Percentiles rank a stretch among this genome's conserved stretches.
These are phyloP conservation scores for Heliothis virescens DNA, from an alignment of 1,140 invertebrate species.

Conservation along the genomic window DNA sequence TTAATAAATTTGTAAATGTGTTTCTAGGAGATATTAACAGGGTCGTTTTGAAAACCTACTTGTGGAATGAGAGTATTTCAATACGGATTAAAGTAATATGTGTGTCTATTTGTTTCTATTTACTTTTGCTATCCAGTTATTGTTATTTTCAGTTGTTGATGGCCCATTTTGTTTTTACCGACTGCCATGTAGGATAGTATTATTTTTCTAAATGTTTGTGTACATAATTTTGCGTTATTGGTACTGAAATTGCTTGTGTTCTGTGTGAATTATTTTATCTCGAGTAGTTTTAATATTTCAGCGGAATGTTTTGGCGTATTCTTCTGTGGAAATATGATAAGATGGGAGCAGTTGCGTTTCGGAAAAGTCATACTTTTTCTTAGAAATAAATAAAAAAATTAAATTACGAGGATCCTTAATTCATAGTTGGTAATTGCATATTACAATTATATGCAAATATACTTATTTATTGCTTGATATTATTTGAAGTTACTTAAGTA, in stretches of 20 bases:
- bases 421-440: no score
- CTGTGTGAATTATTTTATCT: constrained; percentile 5
- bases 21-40: not conserved
- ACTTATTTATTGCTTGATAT: no score
- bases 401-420: no score
- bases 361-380: not conserved
- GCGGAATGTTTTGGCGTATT: not conserved
- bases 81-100: not conserved
- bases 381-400: no score
- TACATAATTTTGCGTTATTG: constrained; percentile 17
- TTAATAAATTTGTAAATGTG: not conserved
- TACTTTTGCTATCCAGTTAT: constrained; percentile 12
- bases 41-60: not conserved
- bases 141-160: constrained; percentile 16
- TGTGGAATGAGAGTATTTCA: constrained; percentile 8
- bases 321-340: not conserved
- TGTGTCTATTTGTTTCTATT: not conserved
- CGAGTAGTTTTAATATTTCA: constrained; percentile 19
- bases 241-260: not conserved
- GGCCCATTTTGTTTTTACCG: constrained; percentile 17
- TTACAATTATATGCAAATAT: no score
- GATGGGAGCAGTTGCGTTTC: not conserved
- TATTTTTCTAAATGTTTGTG: constrained; percentile 7
- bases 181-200: not conserved
- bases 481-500: no score